These are phyloP conservation scores for Galeopterus variegatus DNA, from an alignment of 2,113 vertebrate genomes.

Conservation along the genomic window DNA sequence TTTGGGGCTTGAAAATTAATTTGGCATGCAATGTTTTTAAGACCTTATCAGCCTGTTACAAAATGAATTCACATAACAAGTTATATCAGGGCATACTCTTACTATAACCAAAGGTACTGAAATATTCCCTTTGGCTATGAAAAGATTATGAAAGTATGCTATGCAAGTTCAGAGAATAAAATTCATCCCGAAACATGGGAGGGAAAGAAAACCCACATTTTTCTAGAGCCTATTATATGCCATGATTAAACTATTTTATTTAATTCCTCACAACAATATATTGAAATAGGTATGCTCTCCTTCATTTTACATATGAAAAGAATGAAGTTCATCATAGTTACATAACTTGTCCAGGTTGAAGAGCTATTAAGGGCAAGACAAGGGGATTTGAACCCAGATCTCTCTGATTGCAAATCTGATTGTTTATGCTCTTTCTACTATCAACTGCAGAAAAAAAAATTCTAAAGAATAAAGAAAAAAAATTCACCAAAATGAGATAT, in stretches of 20 bases:
- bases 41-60: background rate
- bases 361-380: background rate
- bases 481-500: background rate
- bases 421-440: background rate
- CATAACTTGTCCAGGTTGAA: background rate
- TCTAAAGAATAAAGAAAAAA: background rate
- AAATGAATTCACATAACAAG: conserved; percentile 24
- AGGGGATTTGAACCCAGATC: background rate
- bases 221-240: background rate
- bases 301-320: conserved; percentile 31
- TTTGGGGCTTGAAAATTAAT: background rate
- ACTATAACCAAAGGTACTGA: background rate
- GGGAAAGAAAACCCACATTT: background rate
- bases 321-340: background rate
- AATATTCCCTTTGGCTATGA: background rate
- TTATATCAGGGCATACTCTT: background rate
- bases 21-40: background rate
- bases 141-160: background rate
- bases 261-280: background rate
- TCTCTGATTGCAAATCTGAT: background rate
- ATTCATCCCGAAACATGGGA: background rate
- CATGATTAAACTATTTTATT: background rate
- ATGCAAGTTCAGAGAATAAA: background rate
- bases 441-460: background rate
- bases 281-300: background rate